Conservation (phyloP, 2,113 vertebrate species). For the Hippocampus guttulatus region DNA sequence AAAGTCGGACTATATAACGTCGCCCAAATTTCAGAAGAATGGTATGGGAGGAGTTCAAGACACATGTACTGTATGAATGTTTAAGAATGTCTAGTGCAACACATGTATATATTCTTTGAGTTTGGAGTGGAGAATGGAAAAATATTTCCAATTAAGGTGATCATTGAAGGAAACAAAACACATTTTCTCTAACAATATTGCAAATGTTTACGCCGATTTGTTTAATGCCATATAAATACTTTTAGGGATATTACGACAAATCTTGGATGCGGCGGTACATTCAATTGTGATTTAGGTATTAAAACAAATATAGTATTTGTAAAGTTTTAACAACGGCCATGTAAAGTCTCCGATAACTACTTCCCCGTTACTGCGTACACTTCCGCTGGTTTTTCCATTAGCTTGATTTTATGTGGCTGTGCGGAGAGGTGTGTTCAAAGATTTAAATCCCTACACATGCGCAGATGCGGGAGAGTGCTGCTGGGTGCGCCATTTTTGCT, state of each 20-base stretch:
- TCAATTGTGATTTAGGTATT: too few relatives aligned
- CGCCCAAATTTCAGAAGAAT: neutral
- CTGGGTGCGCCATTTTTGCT: constrained; percentile 71
- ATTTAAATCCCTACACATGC: constrained; percentile 72
- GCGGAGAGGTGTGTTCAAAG: constrained; percentile 55
- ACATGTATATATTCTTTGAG: neutral
- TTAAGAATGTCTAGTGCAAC: too few relatives aligned
- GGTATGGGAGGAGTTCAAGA: neutral
- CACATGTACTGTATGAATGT: too few relatives aligned
- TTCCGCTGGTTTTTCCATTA: constrained; percentile 4
- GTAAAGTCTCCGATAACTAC: neutral
- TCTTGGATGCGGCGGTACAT: too few relatives aligned
- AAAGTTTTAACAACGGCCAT: neutral
- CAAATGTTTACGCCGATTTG: neutral
- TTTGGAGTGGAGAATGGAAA: neutral
- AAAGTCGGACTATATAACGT: neutral
- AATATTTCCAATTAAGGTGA: neutral
- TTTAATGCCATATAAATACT: too few relatives aligned
- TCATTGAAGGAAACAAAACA: too few relatives aligned
- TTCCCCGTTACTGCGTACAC: too few relatives aligned
- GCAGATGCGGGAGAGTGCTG: constrained; percentile 38
- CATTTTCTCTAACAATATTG: neutral
- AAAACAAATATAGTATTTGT: neutral
- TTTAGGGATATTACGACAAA: too few relatives aligned
- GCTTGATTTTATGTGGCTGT: constrained; percentile 5